These are phyloP conservation scores for Poecilia picta DNA, from an alignment of 2,797 vertebrate genomes.

Conservation along the genomic window DNA sequence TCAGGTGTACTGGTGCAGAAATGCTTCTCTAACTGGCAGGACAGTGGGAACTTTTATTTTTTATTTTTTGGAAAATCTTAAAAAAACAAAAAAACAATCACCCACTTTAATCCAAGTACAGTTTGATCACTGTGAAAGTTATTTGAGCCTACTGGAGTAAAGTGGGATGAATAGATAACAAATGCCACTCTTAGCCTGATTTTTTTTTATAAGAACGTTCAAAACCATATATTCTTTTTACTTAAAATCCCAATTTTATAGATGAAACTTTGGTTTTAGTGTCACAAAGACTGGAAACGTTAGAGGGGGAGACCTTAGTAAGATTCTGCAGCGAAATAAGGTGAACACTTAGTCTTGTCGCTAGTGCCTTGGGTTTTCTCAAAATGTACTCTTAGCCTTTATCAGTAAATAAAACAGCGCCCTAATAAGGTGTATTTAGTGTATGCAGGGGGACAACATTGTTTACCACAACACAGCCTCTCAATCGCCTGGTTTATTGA, in stretches of 20 bases:
- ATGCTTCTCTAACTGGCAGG: neutral
- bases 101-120: neutral
- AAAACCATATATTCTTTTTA: neutral
- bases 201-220: neutral
- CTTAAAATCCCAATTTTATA: neutral
- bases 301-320: neutral
- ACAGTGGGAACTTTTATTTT: neutral
- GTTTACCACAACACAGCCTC: constrained; percentile 3
- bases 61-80: no score
- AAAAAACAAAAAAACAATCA: neutral
- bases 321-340: neutral
- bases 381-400: neutral
- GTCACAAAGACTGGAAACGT: neutral
- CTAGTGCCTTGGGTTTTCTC: neutral
- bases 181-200: neutral
- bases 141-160: neutral
- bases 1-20: neutral
- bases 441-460: constrained; percentile 18
- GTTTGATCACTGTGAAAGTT: neutral
- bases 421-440: constrained; percentile 27
- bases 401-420: neutral
- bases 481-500: constrained; percentile 36
- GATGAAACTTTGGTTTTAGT: neutral
- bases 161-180: neutral
- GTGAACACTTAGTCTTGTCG: neutral